These are phyloP conservation scores for Hycleus cichorii DNA, from an alignment of 1,140 invertebrate genomes.

Conservation along the genomic window DNA sequence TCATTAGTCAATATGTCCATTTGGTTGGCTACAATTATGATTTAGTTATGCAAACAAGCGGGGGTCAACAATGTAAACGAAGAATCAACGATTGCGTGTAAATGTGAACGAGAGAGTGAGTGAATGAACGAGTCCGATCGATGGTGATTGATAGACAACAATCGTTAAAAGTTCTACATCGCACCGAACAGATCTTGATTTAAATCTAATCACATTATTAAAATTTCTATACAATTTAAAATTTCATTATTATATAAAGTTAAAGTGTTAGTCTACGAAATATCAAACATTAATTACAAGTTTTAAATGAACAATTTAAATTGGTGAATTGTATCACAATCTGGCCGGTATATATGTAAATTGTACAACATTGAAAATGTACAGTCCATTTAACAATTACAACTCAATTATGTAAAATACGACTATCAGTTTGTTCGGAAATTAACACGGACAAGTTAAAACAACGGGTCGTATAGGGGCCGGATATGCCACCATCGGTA, in stretches of 20 bases:
- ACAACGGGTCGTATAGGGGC: slow-evolving; percentile 20
- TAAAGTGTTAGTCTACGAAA: not conserved
- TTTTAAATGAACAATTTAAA: slow-evolving; percentile 16
- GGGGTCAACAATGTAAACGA: slow-evolving; percentile 22
- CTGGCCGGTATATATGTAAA: slow-evolving; percentile 36
- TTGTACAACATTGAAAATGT: slow-evolving; percentile 32
- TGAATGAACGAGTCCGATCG: slow-evolving; percentile 5
- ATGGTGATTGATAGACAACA: slow-evolving; percentile 31
- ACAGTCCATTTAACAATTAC: slow-evolving; percentile 40
- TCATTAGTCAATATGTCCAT: slow-evolving; percentile 40
- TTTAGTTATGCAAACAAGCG: slow-evolving; percentile 40
- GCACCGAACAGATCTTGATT: slow-evolving; percentile 2
- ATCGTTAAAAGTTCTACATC: slow-evolving; percentile 14
- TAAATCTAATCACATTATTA: no score
- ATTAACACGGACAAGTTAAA: slow-evolving; percentile 39
- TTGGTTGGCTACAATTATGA: slow-evolving; percentile 37
- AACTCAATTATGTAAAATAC: slow-evolving; percentile 38
- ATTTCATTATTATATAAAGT: no score
- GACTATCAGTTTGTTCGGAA: slow-evolving; percentile 35
- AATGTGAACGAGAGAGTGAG: no score
- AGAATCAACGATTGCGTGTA: no score
- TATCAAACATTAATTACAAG: slow-evolving; percentile 18
- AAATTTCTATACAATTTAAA: no score
- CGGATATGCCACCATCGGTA: slow-evolving; percentile 19
- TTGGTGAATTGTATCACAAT: slow-evolving; percentile 3